phyloP scores from a whole-genome alignment of 1,140 invertebrate species.

The Lasioglossum albipes region DNA sequence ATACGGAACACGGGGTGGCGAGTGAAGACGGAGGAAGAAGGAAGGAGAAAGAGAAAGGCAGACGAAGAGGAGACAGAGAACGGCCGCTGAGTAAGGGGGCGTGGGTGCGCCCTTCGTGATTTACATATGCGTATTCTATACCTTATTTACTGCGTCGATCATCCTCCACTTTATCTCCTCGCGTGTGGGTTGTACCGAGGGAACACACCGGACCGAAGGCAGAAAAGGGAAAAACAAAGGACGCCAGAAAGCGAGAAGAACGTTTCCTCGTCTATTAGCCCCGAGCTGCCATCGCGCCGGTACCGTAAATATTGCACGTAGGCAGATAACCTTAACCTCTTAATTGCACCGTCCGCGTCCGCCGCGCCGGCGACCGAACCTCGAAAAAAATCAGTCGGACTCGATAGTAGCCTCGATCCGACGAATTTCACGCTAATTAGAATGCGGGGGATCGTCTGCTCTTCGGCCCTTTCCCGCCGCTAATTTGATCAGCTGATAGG shows the following conservation, averaged over 20 bases:
- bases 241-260: conserved; percentile 29
- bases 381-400: not conserved
- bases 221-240: conserved; percentile 51
- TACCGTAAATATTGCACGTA: conserved; percentile 65
- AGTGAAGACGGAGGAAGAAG: not conserved
- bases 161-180: conserved; percentile 74
- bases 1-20: conserved; percentile 31
- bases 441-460: not conserved
- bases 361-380: not conserved
- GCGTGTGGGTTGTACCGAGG: conserved; percentile 67
- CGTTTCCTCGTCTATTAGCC: conserved; percentile 67
- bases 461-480: no score
- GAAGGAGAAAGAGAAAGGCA: conserved; percentile 25
- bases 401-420: not conserved
- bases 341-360: conserved; percentile 48
- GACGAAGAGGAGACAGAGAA: conserved; percentile 1
- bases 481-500: no score
- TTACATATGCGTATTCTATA: conserved; percentile 79
- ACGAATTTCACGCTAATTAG: not conserved
- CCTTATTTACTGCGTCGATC: conserved; percentile 79
- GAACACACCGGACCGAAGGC: conserved; percentile 27
- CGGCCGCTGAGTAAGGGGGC: conserved; percentile 63
- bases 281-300: conserved; percentile 51
- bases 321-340: conserved; percentile 63
- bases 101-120: conserved; percentile 77